Conservation (phyloP, 2,797 vertebrate genomes). For the Chromobotia macracanthus region DNA sequence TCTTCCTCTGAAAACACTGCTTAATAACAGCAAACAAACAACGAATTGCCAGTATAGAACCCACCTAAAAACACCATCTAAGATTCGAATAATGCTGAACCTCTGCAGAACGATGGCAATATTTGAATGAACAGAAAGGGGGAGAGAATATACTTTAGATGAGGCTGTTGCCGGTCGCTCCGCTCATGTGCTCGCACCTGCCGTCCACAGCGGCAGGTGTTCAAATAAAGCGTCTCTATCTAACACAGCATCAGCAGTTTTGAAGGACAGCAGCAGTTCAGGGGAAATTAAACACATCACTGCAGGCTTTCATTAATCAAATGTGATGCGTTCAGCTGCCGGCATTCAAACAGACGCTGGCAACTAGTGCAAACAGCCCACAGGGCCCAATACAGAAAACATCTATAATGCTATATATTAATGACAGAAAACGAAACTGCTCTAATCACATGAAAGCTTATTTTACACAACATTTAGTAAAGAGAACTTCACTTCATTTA, state of each 20-base stretch:
- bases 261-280: slow-evolving; percentile 42
- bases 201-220: slow-evolving; percentile 71
- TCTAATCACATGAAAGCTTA: too few relatives aligned
- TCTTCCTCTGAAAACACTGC: not conserved
- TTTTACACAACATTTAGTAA: not conserved
- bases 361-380: too few relatives aligned
- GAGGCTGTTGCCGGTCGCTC: slow-evolving; percentile 9
- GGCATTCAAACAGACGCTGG: not conserved
- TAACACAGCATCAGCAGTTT: slow-evolving; percentile 52
- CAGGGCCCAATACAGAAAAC: too few relatives aligned
- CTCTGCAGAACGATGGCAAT: slow-evolving; percentile 52
- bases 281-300: slow-evolving; percentile 32
- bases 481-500: too few relatives aligned
- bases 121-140: not conserved
- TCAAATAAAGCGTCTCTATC: slow-evolving; percentile 75
- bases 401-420: too few relatives aligned
- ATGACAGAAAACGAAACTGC: too few relatives aligned
- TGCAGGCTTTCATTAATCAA: slow-evolving; percentile 33
- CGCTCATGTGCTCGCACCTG: slow-evolving; percentile 57
- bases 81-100: slow-evolving; percentile 39
- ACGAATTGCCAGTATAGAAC: too few relatives aligned
- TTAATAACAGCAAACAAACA: not conserved
- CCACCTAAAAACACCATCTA: not conserved
- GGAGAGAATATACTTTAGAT: not conserved
- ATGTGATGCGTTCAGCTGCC: slow-evolving; percentile 3